Conservation (phyloP, 2,113 vertebrate species). For the Cebidichthys violaceus region DNA sequence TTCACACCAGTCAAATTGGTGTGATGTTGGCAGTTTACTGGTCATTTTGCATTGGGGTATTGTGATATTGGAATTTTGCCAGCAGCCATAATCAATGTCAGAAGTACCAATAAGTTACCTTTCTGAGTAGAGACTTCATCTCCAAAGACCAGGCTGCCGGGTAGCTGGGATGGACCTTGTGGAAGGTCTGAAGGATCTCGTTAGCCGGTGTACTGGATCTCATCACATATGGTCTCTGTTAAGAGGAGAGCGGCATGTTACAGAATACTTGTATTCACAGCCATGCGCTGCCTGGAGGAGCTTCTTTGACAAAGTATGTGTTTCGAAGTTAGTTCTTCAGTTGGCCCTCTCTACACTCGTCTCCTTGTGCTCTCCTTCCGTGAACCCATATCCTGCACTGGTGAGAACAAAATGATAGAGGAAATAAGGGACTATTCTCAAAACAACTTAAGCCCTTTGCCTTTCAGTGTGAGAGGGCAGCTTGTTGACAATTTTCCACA, state of each 20-base stretch:
- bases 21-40: not conserved
- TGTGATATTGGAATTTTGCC: not conserved
- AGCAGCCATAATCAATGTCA: not conserved
- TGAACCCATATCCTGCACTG: conserved; percentile 47
- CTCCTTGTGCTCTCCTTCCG: conserved; percentile 20
- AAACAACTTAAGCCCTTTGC: conserved; percentile 14
- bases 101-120: conserved; percentile 81
- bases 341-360: conserved; percentile 4
- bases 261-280: conserved; percentile 8
- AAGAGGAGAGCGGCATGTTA: not conserved
- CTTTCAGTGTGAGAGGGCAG: not conserved
- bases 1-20: not conserved
- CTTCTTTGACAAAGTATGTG: conserved; percentile 49
- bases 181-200: conserved; percentile 90
- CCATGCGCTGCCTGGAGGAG: conserved; percentile 5
- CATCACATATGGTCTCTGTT: conserved; percentile 94
- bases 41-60: not conserved
- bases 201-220: conserved; percentile 86
- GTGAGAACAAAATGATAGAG: conserved; percentile 35
- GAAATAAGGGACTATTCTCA: conserved; percentile 11
- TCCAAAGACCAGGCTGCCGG: conserved; percentile 90
- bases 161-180: conserved; percentile 88
- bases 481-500: conserved; percentile 7
- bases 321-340: conserved; percentile 28
- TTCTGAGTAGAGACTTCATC: conserved; percentile 91